Evolutionary conservation across 2,113 vertebrate genomes (phyloP).

Genomic region (Rhombomys opimus): DNA sequence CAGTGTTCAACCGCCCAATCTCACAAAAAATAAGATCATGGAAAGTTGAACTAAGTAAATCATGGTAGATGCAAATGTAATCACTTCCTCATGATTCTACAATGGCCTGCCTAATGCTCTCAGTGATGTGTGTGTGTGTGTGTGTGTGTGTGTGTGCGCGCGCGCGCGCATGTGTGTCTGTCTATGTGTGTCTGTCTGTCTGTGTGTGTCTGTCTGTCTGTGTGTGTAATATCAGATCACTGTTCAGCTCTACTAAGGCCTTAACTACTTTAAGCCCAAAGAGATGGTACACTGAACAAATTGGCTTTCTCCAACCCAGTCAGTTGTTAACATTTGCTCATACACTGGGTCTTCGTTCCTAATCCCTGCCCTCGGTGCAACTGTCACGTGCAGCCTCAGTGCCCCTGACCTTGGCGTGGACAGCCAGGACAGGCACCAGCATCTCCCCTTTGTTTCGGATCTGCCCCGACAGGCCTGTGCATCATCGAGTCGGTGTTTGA

Average conservation of each 20-base stretch:
- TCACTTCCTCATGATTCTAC: not conserved
- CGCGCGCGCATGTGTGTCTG: too few species aligned
- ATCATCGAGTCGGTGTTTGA: constrained; percentile 90
- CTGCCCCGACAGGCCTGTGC: constrained; percentile 83
- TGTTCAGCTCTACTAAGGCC: not conserved
- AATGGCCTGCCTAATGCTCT: not conserved
- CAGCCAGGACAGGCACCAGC: not conserved
- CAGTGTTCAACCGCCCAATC: not conserved
- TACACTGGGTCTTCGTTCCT: not conserved
- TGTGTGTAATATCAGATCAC: not conserved
- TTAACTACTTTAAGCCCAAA: not conserved
- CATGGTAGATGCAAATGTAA: not conserved
- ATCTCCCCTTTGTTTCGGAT: not conserved
- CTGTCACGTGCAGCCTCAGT: not conserved
- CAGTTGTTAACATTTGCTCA: not conserved
- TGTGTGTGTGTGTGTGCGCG: not conserved
- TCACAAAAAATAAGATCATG: not conserved
- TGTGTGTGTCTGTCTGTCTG: too few species aligned
- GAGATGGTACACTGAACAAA: not conserved
- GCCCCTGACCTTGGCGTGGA: not conserved
- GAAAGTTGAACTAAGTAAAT: not conserved
- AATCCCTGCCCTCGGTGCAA: not conserved
- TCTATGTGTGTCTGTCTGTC: not conserved
- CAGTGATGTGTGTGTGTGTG: not conserved
- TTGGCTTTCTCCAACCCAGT: not conserved